Conservation (phyloP, 2,797 vertebrate genomes). For the Alosa sapidissima region DNA sequence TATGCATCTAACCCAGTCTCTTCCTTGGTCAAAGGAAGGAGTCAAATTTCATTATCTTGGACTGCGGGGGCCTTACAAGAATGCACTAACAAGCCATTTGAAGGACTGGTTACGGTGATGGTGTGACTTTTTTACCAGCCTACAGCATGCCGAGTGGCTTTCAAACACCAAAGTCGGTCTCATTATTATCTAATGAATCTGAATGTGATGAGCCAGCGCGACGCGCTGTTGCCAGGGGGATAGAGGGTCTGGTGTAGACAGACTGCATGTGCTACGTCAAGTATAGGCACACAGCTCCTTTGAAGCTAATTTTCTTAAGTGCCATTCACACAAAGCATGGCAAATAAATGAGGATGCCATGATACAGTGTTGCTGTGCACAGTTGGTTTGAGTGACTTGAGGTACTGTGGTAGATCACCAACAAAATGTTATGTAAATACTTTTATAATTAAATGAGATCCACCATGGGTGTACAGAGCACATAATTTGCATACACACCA, state of each 20-base stretch:
- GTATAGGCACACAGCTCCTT: not conserved
- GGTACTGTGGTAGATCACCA: not conserved
- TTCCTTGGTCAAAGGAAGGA: slow-evolving; percentile 32
- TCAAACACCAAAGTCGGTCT: slow-evolving; percentile 30
- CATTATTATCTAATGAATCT: slow-evolving; percentile 41
- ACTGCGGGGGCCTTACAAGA: slow-evolving; percentile 29
- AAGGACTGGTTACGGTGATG: slow-evolving; percentile 29
- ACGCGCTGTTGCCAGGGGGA: slow-evolving; percentile 8
- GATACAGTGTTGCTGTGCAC: not conserved
- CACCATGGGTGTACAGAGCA: not conserved
- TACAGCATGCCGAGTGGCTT: slow-evolving; percentile 33
- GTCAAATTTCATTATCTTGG: slow-evolving; percentile 45
- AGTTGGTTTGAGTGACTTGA: not conserved
- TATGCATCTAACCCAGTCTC: not conserved
- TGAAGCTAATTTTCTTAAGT: slow-evolving; percentile 1
- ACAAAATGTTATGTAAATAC: not conserved
- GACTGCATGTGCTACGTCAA: not conserved
- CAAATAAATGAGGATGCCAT: slow-evolving; percentile 58
- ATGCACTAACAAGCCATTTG: slow-evolving; percentile 35
- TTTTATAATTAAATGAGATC: not conserved
- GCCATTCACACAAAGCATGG: not conserved
- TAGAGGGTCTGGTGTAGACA: not conserved
- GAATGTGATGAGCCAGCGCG: slow-evolving; percentile 44
- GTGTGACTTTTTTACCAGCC: slow-evolving; percentile 34
- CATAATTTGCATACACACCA: not conserved